Evolutionary conservation across 2,888 invertebrate species (phyloP).

Genomic region (Ennomos quercinarius): DNA sequence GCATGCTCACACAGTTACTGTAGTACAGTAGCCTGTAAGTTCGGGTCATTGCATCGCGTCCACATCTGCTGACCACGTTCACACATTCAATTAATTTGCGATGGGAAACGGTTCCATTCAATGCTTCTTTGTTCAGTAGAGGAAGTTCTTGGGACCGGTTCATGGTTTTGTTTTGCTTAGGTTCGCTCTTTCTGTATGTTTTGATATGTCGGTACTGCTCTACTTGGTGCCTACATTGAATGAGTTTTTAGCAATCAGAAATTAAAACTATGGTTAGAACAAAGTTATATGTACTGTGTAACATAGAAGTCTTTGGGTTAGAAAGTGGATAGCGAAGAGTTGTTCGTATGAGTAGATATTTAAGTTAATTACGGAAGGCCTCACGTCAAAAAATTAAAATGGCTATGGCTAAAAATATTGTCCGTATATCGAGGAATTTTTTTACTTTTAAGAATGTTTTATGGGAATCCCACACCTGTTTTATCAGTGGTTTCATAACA

Average conservation of each 20-base stretch:
- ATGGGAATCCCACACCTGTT: slow-evolving; percentile 4
- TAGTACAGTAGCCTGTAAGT: slow-evolving; percentile 1
- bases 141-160: slow-evolving; percentile 22
- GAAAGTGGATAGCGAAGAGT: too few relatives aligned
- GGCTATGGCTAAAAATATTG: too few relatives aligned
- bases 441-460: background rate
- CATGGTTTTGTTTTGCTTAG: slow-evolving; percentile 11
- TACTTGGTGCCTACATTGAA: too few relatives aligned
- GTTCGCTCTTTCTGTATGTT: slow-evolving; percentile 2
- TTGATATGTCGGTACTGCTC: background rate
- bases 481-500: slow-evolving; percentile 15
- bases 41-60: slow-evolving; percentile 37
- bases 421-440: too few relatives aligned
- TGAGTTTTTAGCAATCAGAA: too few relatives aligned
- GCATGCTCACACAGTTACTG: background rate
- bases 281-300: too few relatives aligned
- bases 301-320: too few relatives aligned
- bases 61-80: slow-evolving; percentile 38
- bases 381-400: too few relatives aligned
- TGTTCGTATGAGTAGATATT: too few relatives aligned
- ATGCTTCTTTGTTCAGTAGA: slow-evolving; percentile 38
- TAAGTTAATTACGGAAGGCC: too few relatives aligned
- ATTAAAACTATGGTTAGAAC: too few relatives aligned
- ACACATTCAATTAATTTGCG: slow-evolving; percentile 38
- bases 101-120: slow-evolving; percentile 37